These are phyloP conservation scores for Lamprologus ornatipinnis DNA, from an alignment of 2,113 vertebrate genomes.

Conservation along the genomic window DNA sequence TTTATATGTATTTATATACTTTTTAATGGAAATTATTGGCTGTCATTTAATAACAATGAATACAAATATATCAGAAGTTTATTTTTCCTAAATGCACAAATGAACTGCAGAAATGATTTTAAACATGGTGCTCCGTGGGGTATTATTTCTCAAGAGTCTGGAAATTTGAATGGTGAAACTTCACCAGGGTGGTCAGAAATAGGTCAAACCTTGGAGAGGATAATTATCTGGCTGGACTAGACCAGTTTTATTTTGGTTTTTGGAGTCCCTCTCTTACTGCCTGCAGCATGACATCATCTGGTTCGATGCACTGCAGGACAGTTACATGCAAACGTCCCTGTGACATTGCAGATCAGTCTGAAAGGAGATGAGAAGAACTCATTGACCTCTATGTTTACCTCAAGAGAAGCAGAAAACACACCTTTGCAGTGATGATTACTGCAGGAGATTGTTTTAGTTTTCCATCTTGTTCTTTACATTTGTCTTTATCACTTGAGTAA, in stretches of 20 bases:
- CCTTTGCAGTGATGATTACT: background rate
- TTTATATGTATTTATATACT: rapidly evolving
- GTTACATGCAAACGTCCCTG: background rate
- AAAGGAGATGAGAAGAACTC: slow-evolving; percentile 21
- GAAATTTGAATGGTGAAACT: background rate
- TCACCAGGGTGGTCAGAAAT: background rate
- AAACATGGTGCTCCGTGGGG: rapidly evolving
- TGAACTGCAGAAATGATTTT: background rate
- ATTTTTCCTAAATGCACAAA: background rate
- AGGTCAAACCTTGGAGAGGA: slow-evolving; percentile 3
- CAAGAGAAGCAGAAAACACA: slow-evolving; percentile 14
- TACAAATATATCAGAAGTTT: background rate
- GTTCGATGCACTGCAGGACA: slow-evolving; percentile 33
- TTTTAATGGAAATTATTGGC: background rate
- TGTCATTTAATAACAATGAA: background rate
- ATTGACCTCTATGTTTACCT: slow-evolving; percentile 23
- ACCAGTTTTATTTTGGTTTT: background rate
- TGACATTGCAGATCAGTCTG: background rate
- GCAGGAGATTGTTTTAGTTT: background rate
- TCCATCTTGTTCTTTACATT: background rate
- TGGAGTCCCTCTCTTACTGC: slow-evolving; percentile 1
- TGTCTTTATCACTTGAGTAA: background rate
- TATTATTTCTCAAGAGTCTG: background rate
- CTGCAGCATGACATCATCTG: slow-evolving; percentile 58
- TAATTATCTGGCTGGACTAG: background rate